Percentiles rank a stretch among this genome's conserved stretches.
Conservation (phyloP, 2,113 vertebrate species). For the Camelus bactrianus region DNA sequence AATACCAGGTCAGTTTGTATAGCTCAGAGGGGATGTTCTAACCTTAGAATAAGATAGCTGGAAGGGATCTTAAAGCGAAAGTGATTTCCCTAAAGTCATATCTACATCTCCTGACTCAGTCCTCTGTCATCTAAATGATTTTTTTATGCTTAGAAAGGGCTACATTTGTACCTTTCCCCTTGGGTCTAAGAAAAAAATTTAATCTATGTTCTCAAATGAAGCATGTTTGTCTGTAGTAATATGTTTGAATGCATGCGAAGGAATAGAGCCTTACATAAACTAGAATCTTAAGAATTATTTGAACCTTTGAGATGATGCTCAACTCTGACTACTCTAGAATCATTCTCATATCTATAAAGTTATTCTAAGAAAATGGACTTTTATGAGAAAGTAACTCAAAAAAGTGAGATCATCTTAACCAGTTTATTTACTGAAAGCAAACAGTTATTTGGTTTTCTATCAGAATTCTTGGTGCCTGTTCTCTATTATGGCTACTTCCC, state of each 20-base stretch:
- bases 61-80: not conserved
- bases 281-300: constrained; percentile 63
- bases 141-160: constrained; percentile 19
- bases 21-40: not conserved
- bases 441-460: not conserved
- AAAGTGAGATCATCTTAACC: not conserved
- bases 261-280: not conserved
- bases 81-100: not conserved
- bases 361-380: constrained; percentile 38
- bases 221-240: constrained; percentile 6
- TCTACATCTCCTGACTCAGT: not conserved
- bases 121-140: not conserved
- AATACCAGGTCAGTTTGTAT: not conserved
- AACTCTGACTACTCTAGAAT: constrained; percentile 25
- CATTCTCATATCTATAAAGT: not conserved
- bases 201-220: constrained; percentile 46
- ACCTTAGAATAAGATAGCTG: not conserved
- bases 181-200: not conserved
- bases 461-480: not conserved
- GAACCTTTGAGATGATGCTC: constrained; percentile 33
- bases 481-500: not conserved
- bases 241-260: constrained; percentile 4
- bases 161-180: not conserved
- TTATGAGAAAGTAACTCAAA: not conserved
- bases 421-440: not conserved